These are phyloP conservation scores for Ectemnius continuus DNA, from an alignment of 2,888 invertebrate species.

Conservation along the genomic window DNA sequence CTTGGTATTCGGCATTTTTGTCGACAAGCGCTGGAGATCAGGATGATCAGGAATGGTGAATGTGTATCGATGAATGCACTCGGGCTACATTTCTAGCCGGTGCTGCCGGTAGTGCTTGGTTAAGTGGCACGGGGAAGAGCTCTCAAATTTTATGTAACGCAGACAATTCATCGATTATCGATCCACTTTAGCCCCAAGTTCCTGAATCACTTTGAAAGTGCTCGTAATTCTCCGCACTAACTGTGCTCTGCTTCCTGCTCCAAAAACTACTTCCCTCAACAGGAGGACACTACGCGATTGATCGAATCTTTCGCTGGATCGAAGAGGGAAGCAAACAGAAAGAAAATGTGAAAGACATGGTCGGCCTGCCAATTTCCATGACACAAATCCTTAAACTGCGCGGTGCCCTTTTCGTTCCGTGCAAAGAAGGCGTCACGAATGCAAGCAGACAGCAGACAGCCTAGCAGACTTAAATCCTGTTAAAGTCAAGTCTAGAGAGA, in stretches of 20 bases:
- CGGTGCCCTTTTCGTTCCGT: background rate
- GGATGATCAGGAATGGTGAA: too few relatives aligned
- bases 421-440: background rate
- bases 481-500: background rate
- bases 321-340: background rate
- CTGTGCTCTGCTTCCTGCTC: background rate
- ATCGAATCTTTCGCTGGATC: conserved; percentile 25
- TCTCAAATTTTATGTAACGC: too few relatives aligned
- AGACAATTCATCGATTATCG: too few relatives aligned
- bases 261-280: background rate
- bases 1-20: conserved; percentile 37
- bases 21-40: too few relatives aligned
- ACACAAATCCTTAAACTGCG: background rate
- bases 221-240: too few relatives aligned
- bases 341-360: background rate
- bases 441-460: background rate
- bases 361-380: background rate
- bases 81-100: too few relatives aligned
- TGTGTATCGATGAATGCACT: too few relatives aligned
- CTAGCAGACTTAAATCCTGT: background rate
- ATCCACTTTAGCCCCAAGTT: too few relatives aligned
- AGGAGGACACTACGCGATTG: background rate
- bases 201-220: too few relatives aligned
- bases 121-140: too few relatives aligned
- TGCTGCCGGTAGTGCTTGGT: too few relatives aligned